Conservation (phyloP, 2,113 vertebrate genomes). For the Tachysurus vachellii region DNA sequence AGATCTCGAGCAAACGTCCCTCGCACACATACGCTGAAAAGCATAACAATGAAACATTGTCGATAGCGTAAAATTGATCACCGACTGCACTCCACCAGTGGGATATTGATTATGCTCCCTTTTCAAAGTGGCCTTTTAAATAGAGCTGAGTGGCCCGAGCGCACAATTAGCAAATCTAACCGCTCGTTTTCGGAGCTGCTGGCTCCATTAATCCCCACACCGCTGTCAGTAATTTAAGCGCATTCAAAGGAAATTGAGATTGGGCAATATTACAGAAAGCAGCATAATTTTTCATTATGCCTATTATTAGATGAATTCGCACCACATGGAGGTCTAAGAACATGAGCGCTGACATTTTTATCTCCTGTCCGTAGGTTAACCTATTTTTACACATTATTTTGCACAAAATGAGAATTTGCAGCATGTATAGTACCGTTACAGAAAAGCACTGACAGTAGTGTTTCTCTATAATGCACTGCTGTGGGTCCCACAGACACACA, state of each 20-base stretch:
- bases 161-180: conserved; percentile 48
- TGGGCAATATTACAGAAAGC: conserved; percentile 31
- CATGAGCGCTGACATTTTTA: neutral
- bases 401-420: neutral
- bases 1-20: conserved; percentile 21
- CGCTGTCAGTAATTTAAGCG: conserved; percentile 42
- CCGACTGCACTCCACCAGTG: conserved; percentile 66
- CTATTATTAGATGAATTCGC: conserved; percentile 39
- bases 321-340: conserved; percentile 7
- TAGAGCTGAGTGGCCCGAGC: conserved; percentile 58
- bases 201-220: conserved; percentile 46
- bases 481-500: conserved; percentile 25
- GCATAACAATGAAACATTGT: conserved; percentile 71
- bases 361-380: neutral
- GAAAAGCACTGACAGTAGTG: neutral
- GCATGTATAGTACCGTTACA: neutral
- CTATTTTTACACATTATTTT: conserved; percentile 13
- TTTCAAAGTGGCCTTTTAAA: conserved; percentile 70
- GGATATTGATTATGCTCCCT: conserved; percentile 67
- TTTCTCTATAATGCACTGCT: neutral
- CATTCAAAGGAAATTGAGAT: conserved; percentile 42
- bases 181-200: conserved; percentile 40
- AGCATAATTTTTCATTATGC: conserved; percentile 21
- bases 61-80: conserved; percentile 72
- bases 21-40: conserved; percentile 44